Evolutionary conservation across 2,797 vertebrate genomes (phyloP).

Genomic region (Cynopterus sphinx): DNA sequence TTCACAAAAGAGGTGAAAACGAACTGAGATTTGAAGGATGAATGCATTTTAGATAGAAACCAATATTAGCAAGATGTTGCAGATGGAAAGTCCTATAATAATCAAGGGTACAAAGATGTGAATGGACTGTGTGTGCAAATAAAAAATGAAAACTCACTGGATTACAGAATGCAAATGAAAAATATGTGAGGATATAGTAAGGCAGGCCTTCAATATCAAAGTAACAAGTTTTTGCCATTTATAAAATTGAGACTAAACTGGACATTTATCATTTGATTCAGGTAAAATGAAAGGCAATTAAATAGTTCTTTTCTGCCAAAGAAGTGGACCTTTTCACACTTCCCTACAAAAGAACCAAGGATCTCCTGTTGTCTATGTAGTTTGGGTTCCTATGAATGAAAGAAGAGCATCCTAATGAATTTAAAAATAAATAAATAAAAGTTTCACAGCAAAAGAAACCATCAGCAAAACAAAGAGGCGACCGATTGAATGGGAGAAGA

Average conservation of each 20-base stretch:
- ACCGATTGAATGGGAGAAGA: too few relatives aligned
- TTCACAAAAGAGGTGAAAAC: not conserved
- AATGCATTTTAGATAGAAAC: not conserved
- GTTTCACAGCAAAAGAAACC: too few relatives aligned
- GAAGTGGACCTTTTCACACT: not conserved
- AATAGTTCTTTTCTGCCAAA: not conserved
- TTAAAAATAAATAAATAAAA: not conserved
- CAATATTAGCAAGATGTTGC: not conserved
- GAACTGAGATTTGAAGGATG: not conserved
- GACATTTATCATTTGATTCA: constrained; percentile 3
- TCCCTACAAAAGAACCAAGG: not conserved
- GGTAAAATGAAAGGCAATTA: not conserved
- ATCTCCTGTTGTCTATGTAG: not conserved
- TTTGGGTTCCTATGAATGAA: not conserved
- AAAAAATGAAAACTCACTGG: not conserved
- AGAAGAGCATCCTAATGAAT: not conserved
- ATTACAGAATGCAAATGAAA: not conserved
- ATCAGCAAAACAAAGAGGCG: too few relatives aligned
- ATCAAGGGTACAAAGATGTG: not conserved
- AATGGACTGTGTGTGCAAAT: not conserved
- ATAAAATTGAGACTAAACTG: not conserved
- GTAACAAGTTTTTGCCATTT: not conserved
- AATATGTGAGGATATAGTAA: not conserved
- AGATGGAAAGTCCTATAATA: not conserved
- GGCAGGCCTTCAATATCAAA: not conserved